Base-by-base conservation (phyloP, 2,888 invertebrate species). In the Pristionchus japonicus region DNA sequence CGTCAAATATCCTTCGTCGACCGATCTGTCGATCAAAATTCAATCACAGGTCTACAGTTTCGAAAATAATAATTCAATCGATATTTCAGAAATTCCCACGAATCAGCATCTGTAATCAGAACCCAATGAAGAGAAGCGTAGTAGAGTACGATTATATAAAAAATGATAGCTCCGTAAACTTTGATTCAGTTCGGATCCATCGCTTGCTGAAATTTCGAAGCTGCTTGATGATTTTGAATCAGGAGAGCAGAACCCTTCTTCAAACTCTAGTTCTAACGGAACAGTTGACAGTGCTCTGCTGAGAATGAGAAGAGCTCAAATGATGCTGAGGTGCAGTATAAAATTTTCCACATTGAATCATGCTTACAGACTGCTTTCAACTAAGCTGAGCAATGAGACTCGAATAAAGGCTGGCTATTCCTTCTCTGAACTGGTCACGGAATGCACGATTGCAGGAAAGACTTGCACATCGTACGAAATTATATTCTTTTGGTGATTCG, bases 351-450 rank as follows among this genome's bases (percentile, higher is more conserved):
- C 9, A 7, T n/a, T 7, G 6, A 20, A 40, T 74, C 20, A 15
- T 20, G 37, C n/a, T n/a, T n/a, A 1, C 52, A 70, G 67, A 27
- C 43, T 86, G 43, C 43, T 70, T 3, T 27, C 47, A 15, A 49
- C 6, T 23, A 86, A 86, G 11, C 17, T 86, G 67, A 47, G 34
- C 31, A 40, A 86, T 47, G 86, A 40, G 9, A 40, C 31, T 31
- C 49, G 70, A 47, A 40, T 31, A 1, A 27, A n/a, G 17, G 86
- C 70, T 3, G 67, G 70, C 2, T 86, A 86, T 27, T 27, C 40
- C 0, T 86, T 67, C 70, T 34, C 34, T 31, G 86, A 86, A 9
- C 43, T 86, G n/a, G 70, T 86, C 31, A 86, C 67, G 11, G 67
- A 86, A n/a, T 86, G 86, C 70, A 49, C 70, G 47, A 37, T 49